Conservation (phyloP, 2,113 vertebrate genomes). For the Suricata suricatta region DNA sequence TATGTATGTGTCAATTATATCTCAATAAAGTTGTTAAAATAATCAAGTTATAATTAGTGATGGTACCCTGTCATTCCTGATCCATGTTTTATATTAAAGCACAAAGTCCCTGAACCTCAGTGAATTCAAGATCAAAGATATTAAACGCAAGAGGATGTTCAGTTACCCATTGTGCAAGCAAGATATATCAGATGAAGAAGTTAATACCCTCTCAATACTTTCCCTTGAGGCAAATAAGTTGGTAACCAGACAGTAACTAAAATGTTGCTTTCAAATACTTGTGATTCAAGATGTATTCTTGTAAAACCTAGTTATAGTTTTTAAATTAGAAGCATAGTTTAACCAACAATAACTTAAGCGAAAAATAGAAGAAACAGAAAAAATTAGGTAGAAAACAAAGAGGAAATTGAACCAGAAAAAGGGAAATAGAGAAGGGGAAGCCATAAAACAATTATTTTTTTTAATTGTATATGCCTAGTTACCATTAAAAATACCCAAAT, state of each 20-base stretch:
- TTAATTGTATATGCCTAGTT: neutral
- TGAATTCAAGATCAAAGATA: neutral
- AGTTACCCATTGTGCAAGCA: neutral
- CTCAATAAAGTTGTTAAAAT: neutral
- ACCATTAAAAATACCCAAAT: neutral
- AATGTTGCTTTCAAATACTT: neutral
- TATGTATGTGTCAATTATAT: neutral
- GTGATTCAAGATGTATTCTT: neutral
- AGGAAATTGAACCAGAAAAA: slow-evolving; percentile 18
- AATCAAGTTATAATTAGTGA: neutral
- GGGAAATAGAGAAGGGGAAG: neutral
- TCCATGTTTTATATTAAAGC: neutral
- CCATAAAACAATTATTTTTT: slow-evolving; percentile 10
- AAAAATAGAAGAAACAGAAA: slow-evolving; percentile 14
- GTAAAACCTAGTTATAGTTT: neutral
- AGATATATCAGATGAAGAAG: neutral
- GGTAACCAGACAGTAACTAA: neutral
- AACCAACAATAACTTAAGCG: slow-evolving; percentile 3
- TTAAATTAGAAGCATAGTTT: neutral
- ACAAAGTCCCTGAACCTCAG: neutral
- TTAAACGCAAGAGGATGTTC: neutral
- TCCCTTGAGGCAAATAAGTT: neutral
- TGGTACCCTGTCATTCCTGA: neutral
- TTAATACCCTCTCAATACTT: neutral
- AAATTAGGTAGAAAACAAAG: neutral